Base-by-base conservation (phyloP, 2,888 invertebrate species). In the Anthophora plumipes region DNA sequence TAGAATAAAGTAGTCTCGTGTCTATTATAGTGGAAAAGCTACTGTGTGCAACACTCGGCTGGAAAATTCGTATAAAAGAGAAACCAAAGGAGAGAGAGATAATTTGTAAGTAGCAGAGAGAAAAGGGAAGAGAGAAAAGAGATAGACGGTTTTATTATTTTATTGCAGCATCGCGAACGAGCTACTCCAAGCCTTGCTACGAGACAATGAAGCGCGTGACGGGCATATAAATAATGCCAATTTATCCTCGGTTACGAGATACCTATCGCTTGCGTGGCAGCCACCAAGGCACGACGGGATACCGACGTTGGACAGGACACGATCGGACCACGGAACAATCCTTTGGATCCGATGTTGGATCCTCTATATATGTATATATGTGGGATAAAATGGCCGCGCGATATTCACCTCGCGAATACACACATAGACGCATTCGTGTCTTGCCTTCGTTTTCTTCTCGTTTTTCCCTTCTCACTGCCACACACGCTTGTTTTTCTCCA, bases 141-240 rank as follows among this genome's bases (percentile, higher is more conserved):
- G 82, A 80, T 66, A 70, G 69, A 74, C 64, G 31, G 77, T 86
- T 90, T 89, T 90, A 90, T 91, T 90, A 88, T 89, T 91, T 89
- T 89, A 89, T 86, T 88, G 84, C 84, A 67, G 82, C 80, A 79
- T 77, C 77, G 84, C 82, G 82, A 76, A 83, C 83, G 76, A 80
- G 85, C 85, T 84, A 80, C 82, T 82, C 84, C 57, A 37, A n/a
- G 82, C 85, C 83, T 31, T 80, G 83, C 81, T 80, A 85, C 89
- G 87, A 88, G 90, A 91, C 91, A 91, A 91, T 91, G 89, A 89
- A 88, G 86, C 85, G 84, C 89, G 90, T 90, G 91, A 90, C 89
- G 88, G 87, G 91, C 88, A 88, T 91, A 91, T 91, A 90, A 91
- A 92, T 91, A 91, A 91, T 88, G 88, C 81, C 89, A 89, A 90